Conservation (phyloP, 2,888 invertebrate genomes). For the Idaea dimidiata region DNA sequence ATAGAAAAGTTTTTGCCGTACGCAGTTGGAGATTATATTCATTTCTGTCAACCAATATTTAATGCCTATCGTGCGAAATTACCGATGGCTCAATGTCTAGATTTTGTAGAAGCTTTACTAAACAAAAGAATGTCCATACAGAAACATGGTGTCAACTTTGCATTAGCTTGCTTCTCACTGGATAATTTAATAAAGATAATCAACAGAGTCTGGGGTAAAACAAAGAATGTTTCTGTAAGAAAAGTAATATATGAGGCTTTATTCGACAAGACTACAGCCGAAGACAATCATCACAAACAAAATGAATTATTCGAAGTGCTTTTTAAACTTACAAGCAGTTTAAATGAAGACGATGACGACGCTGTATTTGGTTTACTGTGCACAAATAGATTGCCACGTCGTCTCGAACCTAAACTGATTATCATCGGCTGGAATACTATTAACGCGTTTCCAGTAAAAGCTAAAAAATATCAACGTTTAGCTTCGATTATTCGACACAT, state of each 20-base stretch:
- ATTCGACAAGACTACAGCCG: slow-evolving; percentile 29
- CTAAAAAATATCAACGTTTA: background rate
- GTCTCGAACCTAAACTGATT: background rate
- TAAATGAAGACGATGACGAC: slow-evolving; percentile 40
- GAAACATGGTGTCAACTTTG: slow-evolving; percentile 44
- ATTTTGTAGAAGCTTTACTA: slow-evolving; percentile 40
- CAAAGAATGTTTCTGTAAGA: slow-evolving; percentile 46
- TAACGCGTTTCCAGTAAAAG: background rate
- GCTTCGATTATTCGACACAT: background rate
- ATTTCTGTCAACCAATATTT: slow-evolving; percentile 42
- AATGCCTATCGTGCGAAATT: slow-evolving; percentile 37
- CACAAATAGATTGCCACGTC: background rate
- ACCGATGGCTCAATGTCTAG: slow-evolving; percentile 30
- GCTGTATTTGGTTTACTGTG: slow-evolving; percentile 23
- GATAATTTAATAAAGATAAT: slow-evolving; percentile 35
- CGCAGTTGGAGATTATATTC: slow-evolving; percentile 45
- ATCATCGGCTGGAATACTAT: background rate
- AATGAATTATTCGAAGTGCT: slow-evolving; percentile 34
- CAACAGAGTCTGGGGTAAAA: slow-evolving; percentile 37
- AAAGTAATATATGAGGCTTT: slow-evolving; percentile 37
- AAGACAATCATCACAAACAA: slow-evolving; percentile 22
- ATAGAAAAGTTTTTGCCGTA: slow-evolving; percentile 34
- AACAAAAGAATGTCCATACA: slow-evolving; percentile 44
- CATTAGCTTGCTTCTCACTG: slow-evolving; percentile 37
- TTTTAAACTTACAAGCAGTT: slow-evolving; percentile 32